Base-by-base conservation (phyloP, 2,888 invertebrate species). In the Lepidochitona cinerea region DNA sequence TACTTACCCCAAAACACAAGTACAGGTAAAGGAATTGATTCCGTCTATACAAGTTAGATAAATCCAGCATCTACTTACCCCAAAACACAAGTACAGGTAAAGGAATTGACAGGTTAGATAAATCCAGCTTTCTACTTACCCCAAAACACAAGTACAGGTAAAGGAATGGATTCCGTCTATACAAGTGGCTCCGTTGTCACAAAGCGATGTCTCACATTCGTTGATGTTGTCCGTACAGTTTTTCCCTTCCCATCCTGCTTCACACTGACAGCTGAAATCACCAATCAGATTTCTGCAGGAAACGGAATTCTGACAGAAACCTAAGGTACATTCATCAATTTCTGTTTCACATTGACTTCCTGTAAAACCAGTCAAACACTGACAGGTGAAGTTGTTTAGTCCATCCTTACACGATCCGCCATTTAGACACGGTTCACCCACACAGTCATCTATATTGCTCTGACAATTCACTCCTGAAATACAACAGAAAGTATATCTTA, bases 301-400 rank as follows among this genome's bases (percentile, higher is more conserved):
- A 74, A 97, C 97, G 82, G 97, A 96, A 91, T 98, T 97, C 87
- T 95, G 95, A 90, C 98, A 98, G 0, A 97, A 97, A 90, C 96
- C 96, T 23, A 96, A 96, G 90, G 96, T 96, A 91, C 98, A 98
- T 91, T 98, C 98, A 92, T 98, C 97, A 83, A 97, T 96, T 91
- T 98, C 84, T 6, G 74, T 77, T 70, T 85, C 84, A 78, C 88
- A 88, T 6, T 75, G 70, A 7, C 65, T 26, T 12, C 88, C 88
- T n/a, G 75, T 76, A 68, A 78, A 87, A 14, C 88, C 88, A 33
- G 77, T 73, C 7, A 72, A 64, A 79, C 87, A 87, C 33, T 68
- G 54, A 72, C 84, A 84, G 9, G 49, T 69, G 68, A 78, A 84
- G 9, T 66, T 52, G 12, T 53, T 18, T 2, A 49, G 49, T 7